These are phyloP conservation scores for Falco punctatus DNA, from an alignment of 2,113 vertebrate genomes.

Conservation along the genomic window DNA sequence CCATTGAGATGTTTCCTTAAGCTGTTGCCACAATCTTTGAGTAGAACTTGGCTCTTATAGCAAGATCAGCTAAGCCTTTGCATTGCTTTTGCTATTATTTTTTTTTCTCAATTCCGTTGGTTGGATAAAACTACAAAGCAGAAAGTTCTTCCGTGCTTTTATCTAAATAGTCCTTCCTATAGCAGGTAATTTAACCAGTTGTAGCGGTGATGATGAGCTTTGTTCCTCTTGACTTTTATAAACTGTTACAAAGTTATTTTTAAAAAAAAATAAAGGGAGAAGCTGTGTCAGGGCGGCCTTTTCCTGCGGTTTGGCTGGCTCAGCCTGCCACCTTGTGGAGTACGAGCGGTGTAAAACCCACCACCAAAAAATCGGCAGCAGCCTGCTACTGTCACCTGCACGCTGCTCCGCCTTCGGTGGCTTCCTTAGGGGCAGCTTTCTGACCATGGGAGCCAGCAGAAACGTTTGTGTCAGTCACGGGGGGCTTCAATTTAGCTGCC, in stretches of 20 bases:
- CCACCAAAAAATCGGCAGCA: not conserved
- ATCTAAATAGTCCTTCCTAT: not conserved
- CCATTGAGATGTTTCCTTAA: not conserved
- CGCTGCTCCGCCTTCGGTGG: accelerated
- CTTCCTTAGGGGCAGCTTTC: not conserved
- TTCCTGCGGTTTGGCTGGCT: not conserved
- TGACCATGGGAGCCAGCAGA: not conserved
- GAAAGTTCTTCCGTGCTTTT: not conserved
- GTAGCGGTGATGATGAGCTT: not conserved
- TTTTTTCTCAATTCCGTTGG: not conserved
- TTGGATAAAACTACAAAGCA: not conserved
- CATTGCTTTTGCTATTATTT: not conserved
- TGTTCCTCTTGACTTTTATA: not conserved
- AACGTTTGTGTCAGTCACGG: not conserved
- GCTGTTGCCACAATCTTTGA: not conserved
- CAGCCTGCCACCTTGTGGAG: constrained; percentile 68
- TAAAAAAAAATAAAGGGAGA: not conserved
- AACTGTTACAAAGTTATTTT: accelerated
- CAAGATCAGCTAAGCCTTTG: not conserved
- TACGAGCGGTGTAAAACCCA: not conserved
- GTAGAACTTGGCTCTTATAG: not conserved
- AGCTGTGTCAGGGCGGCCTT: accelerated
- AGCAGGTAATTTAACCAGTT: not conserved
- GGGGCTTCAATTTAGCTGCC: not conserved
- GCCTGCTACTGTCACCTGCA: not conserved